Percentiles rank a stretch among this genome's conserved stretches.
Evolutionary conservation across 2,797 vertebrate genomes (phyloP).

Genomic region (Pseudomugil tenellus): DNA sequence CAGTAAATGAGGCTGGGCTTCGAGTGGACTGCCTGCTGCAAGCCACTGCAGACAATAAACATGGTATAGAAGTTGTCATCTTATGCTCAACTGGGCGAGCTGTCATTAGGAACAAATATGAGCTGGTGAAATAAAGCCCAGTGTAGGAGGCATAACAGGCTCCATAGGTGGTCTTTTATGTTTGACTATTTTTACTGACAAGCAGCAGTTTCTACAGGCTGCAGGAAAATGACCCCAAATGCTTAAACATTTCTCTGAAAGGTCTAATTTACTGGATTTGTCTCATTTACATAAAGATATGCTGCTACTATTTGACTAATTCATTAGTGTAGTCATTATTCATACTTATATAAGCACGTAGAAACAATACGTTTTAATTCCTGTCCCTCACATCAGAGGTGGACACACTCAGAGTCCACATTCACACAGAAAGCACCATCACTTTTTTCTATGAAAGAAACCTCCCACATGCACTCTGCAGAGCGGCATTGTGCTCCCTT

Average conservation of each 20-base stretch:
- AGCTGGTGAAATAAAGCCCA: slow-evolving; percentile 31
- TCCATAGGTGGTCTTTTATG: slow-evolving; percentile 21
- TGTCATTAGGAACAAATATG: slow-evolving; percentile 56
- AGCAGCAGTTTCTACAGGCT: not conserved
- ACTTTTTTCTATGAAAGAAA: slow-evolving; percentile 43
- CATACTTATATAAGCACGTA: slow-evolving; percentile 30
- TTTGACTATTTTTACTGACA: slow-evolving; percentile 27
- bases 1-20: slow-evolving; percentile 32
- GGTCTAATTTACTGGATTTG: slow-evolving; percentile 8
- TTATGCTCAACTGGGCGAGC: slow-evolving; percentile 39
- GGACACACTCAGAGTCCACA: slow-evolving; percentile 11
- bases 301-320: slow-evolving; percentile 34
- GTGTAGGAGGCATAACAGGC: slow-evolving; percentile 38
- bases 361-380: slow-evolving; percentile 46
- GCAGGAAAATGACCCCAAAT: slow-evolving; percentile 1
- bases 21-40: slow-evolving; percentile 38
- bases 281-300: slow-evolving; percentile 45
- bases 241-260: slow-evolving; percentile 12
- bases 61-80: slow-evolving; percentile 44
- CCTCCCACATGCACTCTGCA: slow-evolving; percentile 70
- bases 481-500: slow-evolving; percentile 63
- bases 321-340: slow-evolving; percentile 54
- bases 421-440: slow-evolving; percentile 31
- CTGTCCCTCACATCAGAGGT: slow-evolving; percentile 41
- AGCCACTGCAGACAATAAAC: slow-evolving; percentile 17